Evolutionary conservation across 2,113 vertebrate species (phyloP), one percentile per base, ranked within the genome.

Genomic region (Mustela nigripes): DNA sequence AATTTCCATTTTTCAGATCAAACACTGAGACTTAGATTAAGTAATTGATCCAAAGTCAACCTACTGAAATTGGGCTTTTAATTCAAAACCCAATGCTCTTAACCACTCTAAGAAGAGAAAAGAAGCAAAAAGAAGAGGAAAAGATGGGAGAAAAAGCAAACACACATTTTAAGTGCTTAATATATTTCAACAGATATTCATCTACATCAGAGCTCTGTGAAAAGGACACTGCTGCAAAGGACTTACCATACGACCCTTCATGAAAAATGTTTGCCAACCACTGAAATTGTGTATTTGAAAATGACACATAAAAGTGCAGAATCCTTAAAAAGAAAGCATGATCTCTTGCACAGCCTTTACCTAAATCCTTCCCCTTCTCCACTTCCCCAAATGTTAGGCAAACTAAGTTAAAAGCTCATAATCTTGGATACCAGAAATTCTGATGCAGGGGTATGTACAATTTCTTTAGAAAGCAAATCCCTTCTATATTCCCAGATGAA

Each of bases 361-460:
- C 15, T 94, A 60, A 82, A 84, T 88, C 53, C 48, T 78, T 67
- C 45, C 48, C 28, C 65, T 65, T 65, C 36, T 74, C 16, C 11
- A 56, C 7, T 87, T 90, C 18, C 63, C 56, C 58, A 90, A 92
- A 67, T 48, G 21, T 56, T 45, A 97, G 31, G 42, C 21, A 85
- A 86, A 11, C 19, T 81, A 36, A 94, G 5, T 4, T 53, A 84
- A 84, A 88, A 93, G n/a, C 6, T 39, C 14, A 12, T 31, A 53
- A 97, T 71, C 63, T 87, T 7, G 92, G 62, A 93, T 22, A 50
- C n/a, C 21, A 71, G 18, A 85, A 92, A 86, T 74, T 48, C 31
- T 80, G 26, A 42, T 91, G 36, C 1, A 5, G 4, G 10, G 16
- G 0, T 69, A 92, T 74, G 85, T 67, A 67, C 28, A 36, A 92